Percentiles rank a stretch among this genome's conserved stretches.
Evolutionary conservation across 2,888 invertebrate species (phyloP).

Genomic region (Rhamnusium bicolor): DNA sequence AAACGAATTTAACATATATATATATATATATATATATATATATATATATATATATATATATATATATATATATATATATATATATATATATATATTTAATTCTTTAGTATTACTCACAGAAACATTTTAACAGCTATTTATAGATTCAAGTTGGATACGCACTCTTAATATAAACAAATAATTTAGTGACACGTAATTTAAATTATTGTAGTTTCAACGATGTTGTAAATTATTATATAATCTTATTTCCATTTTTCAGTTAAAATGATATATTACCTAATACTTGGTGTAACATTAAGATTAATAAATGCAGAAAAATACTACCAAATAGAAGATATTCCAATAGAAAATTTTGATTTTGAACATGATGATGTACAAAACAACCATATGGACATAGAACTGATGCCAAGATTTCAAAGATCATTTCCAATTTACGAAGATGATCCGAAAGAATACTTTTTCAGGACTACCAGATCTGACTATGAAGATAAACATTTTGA

Average conservation of each 20-base stretch:
- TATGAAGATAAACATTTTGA: conserved; percentile 31
- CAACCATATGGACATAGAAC: conserved; percentile 56
- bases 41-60: too few species aligned
- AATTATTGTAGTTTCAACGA: too few species aligned
- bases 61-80: too few species aligned
- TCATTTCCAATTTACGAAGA: conserved; percentile 36
- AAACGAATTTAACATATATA: too few species aligned
- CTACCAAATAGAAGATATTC: conserved; percentile 54
- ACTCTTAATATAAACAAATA: too few species aligned
- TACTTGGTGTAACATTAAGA: not conserved
- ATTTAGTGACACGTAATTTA: too few species aligned
- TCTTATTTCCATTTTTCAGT: conserved; percentile 21
- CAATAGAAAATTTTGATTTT: conserved; percentile 53
- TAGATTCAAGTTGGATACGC: too few species aligned
- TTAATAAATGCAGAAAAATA: conserved; percentile 21
- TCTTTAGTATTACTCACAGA: too few species aligned
- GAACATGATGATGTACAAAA: conserved; percentile 53
- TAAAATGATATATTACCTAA: conserved; percentile 13
- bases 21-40: too few species aligned
- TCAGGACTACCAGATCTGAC: conserved; percentile 34
- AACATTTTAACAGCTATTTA: too few species aligned
- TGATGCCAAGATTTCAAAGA: conserved; percentile 53
- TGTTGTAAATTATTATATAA: too few species aligned
- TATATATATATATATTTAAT: too few species aligned
- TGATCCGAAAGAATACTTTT: conserved; percentile 53